A percentile compares a stretch with the other conserved stretches of the same genome.
phyloP scores from a whole-genome alignment of 2,797 vertebrate species.

The Artibeus lituratus region DNA sequence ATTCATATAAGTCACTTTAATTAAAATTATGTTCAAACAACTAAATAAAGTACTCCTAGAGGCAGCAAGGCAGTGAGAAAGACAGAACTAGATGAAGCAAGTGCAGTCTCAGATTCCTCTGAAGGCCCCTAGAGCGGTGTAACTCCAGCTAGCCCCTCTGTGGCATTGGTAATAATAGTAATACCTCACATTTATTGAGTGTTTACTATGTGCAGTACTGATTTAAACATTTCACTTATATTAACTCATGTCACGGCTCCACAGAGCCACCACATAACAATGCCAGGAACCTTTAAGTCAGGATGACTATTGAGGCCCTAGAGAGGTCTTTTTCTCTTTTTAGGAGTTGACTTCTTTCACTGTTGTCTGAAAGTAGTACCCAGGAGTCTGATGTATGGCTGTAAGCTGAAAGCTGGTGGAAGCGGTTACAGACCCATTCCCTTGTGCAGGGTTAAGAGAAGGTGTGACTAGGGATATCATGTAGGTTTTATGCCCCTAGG shows the following conservation, averaged over 20 bases:
- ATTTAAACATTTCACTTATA: not conserved
- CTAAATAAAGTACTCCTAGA: conserved; percentile 31
- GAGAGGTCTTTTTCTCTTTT: not conserved
- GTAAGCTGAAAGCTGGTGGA: not conserved
- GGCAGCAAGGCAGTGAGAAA: not conserved
- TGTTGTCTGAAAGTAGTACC: not conserved
- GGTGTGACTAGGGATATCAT: not conserved
- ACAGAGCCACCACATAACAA: not conserved
- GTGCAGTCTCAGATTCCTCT: not conserved
- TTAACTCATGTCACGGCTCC: not conserved
- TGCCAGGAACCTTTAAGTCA: not conserved
- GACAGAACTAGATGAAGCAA: not conserved
- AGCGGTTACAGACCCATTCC: not conserved
- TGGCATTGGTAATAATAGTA: not conserved
- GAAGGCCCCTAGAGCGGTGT: not conserved
- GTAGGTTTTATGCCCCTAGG: not conserved
- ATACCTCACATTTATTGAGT: not conserved
- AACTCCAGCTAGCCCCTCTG: not conserved
- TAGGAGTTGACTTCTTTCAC: not conserved
- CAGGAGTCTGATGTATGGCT: not conserved
- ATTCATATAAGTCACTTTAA: conserved; percentile 63
- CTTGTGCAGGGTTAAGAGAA: not conserved
- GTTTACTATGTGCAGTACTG: not conserved
- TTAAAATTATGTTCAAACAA: conserved; percentile 58
- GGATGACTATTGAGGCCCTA: not conserved